phyloP scores from a whole-genome alignment of 2,113 vertebrate genomes.

The Dendrocopos noguchii region DNA sequence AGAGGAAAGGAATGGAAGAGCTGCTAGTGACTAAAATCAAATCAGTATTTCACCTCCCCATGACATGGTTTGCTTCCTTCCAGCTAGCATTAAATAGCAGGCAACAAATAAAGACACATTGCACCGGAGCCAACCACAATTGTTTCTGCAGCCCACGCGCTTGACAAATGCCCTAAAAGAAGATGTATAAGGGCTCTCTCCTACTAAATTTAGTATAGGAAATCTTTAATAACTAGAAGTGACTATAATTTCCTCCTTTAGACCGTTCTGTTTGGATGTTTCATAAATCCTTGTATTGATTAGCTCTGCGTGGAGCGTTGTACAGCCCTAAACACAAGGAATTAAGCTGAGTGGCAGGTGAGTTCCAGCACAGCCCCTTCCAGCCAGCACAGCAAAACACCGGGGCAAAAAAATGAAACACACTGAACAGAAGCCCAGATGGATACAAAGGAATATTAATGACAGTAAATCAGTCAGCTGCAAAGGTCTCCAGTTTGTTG shows the following conservation, averaged over 20 bases:
- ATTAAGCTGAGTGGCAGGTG: conserved; percentile 75
- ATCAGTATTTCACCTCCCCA: conserved; percentile 35
- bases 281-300: conserved; percentile 80
- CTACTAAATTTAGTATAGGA: conserved; percentile 76
- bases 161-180: conserved; percentile 74
- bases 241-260: conserved; percentile 77
- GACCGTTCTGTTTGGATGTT: conserved; percentile 71
- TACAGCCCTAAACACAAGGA: conserved; percentile 75
- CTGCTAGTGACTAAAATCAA: conserved; percentile 24
- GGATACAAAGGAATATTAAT: conserved; percentile 30
- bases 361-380: conserved; percentile 53
- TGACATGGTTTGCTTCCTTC: conserved; percentile 27
- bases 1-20: conserved; percentile 20
- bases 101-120: conserved; percentile 75
- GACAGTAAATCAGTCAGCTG: neutral
- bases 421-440: neutral
- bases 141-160: conserved; percentile 58
- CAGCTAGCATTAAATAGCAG: conserved; percentile 61
- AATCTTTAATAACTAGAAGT: conserved; percentile 80
- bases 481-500: neutral
- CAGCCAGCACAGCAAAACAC: conserved; percentile 44
- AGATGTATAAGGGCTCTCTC: conserved; percentile 73
- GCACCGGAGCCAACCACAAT: conserved; percentile 52
- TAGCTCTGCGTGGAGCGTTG: conserved; percentile 67
- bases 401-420: conserved; percentile 25